These are phyloP conservation scores for Parambassis ranga DNA, from an alignment of 2,797 vertebrate genomes.

Conservation along the genomic window DNA sequence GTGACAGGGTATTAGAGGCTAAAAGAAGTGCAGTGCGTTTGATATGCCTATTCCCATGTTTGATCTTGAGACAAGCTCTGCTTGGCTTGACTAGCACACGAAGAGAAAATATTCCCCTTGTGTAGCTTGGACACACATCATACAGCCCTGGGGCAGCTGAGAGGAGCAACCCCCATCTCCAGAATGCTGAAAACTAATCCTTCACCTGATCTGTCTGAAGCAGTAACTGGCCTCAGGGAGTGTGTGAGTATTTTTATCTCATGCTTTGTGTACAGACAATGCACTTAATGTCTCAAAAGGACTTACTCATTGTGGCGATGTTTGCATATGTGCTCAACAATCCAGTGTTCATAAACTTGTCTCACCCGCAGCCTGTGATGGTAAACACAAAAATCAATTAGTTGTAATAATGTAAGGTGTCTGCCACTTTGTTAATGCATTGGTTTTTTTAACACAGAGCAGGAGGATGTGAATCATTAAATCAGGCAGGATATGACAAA, in stretches of 20 bases:
- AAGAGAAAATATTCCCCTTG: constrained; percentile 78
- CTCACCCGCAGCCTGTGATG: constrained; percentile 54
- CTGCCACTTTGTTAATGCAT: background rate
- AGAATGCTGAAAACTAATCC: constrained; percentile 53
- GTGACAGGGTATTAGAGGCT: constrained; percentile 24
- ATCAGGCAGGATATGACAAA: constrained; percentile 14
- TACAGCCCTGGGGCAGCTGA: constrained; percentile 52
- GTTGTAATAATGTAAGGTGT: background rate
- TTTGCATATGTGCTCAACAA: constrained; percentile 45
- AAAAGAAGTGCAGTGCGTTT: constrained; percentile 45
- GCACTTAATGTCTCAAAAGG: constrained; percentile 11
- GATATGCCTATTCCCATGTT: constrained; percentile 75
- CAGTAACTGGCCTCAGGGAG: constrained; percentile 20
- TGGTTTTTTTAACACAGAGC: background rate
- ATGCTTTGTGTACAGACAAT: constrained; percentile 3
- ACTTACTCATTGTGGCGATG: constrained; percentile 81
- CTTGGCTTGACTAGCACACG: constrained; percentile 57
- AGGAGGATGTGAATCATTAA: constrained; percentile 1
- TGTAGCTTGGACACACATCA: constrained; percentile 84
- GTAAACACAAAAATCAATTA: constrained; percentile 21
- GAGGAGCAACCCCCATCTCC: constrained; percentile 53
- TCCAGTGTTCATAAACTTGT: constrained; percentile 57
- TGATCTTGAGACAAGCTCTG: constrained; percentile 72
- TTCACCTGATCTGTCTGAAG: constrained; percentile 52
- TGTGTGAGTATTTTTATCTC: constrained; percentile 39